Percentiles rank a stretch among this genome's conserved stretches.
Conservation (phyloP, 2,888 invertebrate genomes). For the Melipona beecheii region DNA sequence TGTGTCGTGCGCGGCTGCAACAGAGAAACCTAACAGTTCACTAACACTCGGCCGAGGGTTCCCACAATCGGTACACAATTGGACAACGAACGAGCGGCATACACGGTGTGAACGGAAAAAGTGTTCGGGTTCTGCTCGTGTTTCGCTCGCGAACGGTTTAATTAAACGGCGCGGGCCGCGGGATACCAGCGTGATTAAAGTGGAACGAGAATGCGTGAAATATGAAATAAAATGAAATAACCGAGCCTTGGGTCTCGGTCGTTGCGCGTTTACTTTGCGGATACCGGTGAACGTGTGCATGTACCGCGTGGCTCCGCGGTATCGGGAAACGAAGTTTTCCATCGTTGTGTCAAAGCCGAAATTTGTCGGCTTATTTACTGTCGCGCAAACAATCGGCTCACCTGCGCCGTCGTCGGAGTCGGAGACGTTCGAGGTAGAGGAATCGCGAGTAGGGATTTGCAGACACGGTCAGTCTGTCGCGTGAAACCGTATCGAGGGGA, state of each 20-base stretch:
- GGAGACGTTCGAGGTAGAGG: neutral
- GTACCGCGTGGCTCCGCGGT: neutral
- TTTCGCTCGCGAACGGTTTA: neutral
- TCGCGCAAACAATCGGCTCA: neutral
- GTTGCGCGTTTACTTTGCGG: neutral
- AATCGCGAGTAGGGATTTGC: too few relatives aligned
- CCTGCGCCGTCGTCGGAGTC: neutral
- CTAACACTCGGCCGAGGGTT: slow-evolving; percentile 60
- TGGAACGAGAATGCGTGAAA: slow-evolving; percentile 10
- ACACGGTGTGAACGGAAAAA: slow-evolving; percentile 59
- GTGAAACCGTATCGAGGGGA: slow-evolving; percentile 2
- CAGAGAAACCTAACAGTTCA: slow-evolving; percentile 54
- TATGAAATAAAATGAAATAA: slow-evolving; percentile 23
- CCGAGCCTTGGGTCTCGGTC: neutral
- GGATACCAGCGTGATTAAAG: slow-evolving; percentile 8
- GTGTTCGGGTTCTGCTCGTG: neutral
- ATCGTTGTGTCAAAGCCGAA: neutral
- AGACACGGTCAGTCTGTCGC: neutral
- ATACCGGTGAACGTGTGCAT: neutral
- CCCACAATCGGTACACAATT: slow-evolving; percentile 70
- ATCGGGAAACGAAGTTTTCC: neutral
- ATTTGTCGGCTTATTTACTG: neutral
- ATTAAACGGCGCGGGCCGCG: neutral
- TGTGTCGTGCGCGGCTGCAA: slow-evolving; percentile 29
- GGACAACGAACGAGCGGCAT: slow-evolving; percentile 46